phyloP scores from a whole-genome alignment of 2,888 invertebrate genomes.

The Papilio protenor region DNA sequence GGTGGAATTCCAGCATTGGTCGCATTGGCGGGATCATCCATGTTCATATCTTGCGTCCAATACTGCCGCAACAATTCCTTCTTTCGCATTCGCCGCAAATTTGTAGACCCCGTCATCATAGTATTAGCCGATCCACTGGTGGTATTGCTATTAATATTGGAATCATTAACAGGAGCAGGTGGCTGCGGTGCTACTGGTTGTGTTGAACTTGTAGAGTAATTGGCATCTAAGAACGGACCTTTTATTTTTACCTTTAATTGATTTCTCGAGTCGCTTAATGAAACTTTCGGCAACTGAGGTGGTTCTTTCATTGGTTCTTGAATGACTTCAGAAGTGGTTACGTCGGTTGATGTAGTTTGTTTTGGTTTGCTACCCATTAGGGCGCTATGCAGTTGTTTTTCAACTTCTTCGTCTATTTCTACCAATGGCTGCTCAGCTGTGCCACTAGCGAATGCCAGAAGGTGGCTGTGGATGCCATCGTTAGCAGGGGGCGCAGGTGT shows the following conservation, averaged over 20 bases:
- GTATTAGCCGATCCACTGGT: slow-evolving; percentile 73
- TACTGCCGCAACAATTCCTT: slow-evolving; percentile 92
- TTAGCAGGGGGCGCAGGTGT: slow-evolving; percentile 82
- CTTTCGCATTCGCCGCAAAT: slow-evolving; percentile 93
- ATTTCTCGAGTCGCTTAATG: slow-evolving; percentile 91
- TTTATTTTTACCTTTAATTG: slow-evolving; percentile 96
- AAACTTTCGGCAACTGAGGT: slow-evolving; percentile 86
- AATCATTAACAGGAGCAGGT: slow-evolving; percentile 68
- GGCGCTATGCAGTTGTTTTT: slow-evolving; percentile 89
- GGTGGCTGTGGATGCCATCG: slow-evolving; percentile 85
- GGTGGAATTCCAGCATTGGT: slow-evolving; percentile 79
- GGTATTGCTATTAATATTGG: slow-evolving; percentile 70
- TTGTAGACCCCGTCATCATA: slow-evolving; percentile 87
- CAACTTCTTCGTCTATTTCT: slow-evolving; percentile 91
- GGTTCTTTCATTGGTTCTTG: slow-evolving; percentile 61
- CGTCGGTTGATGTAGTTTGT: slow-evolving; percentile 59
- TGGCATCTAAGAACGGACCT: slow-evolving; percentile 92
- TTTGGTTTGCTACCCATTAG: slow-evolving; percentile 84
- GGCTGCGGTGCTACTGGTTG: slow-evolving; percentile 84
- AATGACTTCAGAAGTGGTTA: slow-evolving; percentile 50
- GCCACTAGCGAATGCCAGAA: slow-evolving; percentile 87
- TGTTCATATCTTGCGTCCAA: slow-evolving; percentile 94
- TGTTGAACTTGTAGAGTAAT: slow-evolving; percentile 87
- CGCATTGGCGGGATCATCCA: slow-evolving; percentile 88
- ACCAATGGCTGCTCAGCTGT: slow-evolving; percentile 88